Percentiles rank a stretch among this genome's conserved stretches.
Evolutionary conservation across 1,140 invertebrate genomes (phyloP).

Genomic region (Orchestia grillus): DNA sequence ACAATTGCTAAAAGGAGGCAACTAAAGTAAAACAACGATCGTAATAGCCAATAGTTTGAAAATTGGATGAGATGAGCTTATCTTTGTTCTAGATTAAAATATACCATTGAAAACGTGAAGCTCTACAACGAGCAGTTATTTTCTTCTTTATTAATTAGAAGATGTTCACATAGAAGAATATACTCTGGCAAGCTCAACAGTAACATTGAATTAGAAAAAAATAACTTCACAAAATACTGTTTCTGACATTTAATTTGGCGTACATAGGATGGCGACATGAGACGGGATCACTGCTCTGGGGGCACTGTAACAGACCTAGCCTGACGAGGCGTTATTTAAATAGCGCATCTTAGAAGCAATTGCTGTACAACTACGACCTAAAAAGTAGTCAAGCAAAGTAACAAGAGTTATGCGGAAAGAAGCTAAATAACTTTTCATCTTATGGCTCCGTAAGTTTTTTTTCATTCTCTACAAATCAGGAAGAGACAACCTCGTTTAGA

Average conservation of each 20-base stretch:
- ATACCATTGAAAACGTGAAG: background rate
- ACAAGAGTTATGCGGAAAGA: background rate
- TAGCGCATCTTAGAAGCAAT: background rate
- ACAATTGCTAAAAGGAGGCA: background rate
- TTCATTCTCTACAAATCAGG: background rate
- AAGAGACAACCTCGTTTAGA: background rate
- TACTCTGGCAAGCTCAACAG: constrained; percentile 1
- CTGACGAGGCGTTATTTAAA: background rate
- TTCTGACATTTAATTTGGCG: background rate
- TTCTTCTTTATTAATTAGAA: background rate
- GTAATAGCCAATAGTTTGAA: background rate
- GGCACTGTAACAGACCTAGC: background rate
- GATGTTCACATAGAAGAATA: background rate
- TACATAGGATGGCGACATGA: background rate
- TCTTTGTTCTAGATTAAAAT: background rate
- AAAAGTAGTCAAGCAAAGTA: background rate
- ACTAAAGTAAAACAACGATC: background rate
- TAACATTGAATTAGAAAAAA: constrained; percentile 24
- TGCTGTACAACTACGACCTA: background rate
- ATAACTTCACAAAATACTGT: constrained; percentile 24
- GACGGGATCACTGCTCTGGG: background rate
- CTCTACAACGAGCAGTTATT: background rate
- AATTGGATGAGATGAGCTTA: background rate
- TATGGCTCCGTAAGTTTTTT: no score
- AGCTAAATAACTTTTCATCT: background rate